Evolutionary conservation across 2,113 vertebrate genomes (phyloP).

Genomic region (Symphodus melops): DNA sequence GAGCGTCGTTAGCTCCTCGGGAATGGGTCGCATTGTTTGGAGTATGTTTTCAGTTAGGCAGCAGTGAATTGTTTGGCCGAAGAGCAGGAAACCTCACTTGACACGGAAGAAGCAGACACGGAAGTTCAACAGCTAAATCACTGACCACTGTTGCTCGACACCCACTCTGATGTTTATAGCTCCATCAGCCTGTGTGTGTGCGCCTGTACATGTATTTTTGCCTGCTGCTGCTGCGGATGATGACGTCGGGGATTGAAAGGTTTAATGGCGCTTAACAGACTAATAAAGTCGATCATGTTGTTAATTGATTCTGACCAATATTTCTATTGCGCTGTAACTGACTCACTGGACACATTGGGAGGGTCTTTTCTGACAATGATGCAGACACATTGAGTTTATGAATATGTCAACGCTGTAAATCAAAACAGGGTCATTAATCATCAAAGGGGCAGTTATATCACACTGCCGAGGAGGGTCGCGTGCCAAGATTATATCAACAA

Average conservation of each 20-base stretch:
- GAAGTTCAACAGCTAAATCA: slow-evolving; percentile 67
- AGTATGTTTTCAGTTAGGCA: neutral
- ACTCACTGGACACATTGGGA: slow-evolving; percentile 28
- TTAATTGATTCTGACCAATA: slow-evolving; percentile 68
- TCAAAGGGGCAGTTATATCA: slow-evolving; percentile 34
- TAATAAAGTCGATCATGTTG: slow-evolving; percentile 67
- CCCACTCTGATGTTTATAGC: slow-evolving; percentile 40
- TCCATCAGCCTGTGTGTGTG: neutral
- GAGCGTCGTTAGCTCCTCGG: slow-evolving; percentile 80
- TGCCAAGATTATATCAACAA: slow-evolving; percentile 11
- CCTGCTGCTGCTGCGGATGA: slow-evolving; percentile 3
- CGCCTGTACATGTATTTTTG: neutral
- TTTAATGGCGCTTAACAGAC: slow-evolving; percentile 65
- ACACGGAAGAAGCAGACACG: slow-evolving; percentile 73
- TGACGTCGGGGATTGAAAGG: slow-evolving; percentile 49
- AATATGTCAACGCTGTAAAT: slow-evolving; percentile 68
- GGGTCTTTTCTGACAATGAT: slow-evolving; percentile 43
- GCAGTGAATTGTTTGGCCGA: slow-evolving; percentile 25
- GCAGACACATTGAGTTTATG: slow-evolving; percentile 53
- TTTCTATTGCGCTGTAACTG: slow-evolving; percentile 52
- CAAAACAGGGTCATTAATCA: slow-evolving; percentile 53
- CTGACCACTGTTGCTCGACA: slow-evolving; percentile 40
- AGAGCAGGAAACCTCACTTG: neutral
- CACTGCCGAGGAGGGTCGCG: slow-evolving; percentile 12
- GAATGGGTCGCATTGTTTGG: slow-evolving; percentile 71